Conservation (phyloP, 35 echinoderm and acorn worm genomes). For the Apostichopus japonicus region DNA sequence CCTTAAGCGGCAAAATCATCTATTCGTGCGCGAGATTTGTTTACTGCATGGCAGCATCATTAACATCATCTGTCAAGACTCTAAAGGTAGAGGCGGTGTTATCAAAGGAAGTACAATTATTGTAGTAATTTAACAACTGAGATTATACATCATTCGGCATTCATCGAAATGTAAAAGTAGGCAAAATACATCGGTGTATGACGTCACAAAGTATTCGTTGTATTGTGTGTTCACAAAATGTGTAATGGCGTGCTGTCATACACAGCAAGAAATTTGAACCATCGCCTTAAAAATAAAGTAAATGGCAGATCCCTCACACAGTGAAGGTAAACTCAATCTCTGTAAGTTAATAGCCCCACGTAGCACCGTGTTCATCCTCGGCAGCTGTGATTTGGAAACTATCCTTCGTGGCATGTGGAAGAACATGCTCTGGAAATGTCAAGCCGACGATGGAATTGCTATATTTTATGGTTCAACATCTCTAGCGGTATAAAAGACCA, state of each 20-base stretch:
- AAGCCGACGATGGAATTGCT: background rate
- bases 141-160: background rate
- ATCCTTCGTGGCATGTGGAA: constrained; percentile 33
- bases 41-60: background rate
- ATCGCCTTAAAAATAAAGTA: background rate
- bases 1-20: background rate
- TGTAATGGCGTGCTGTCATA: constrained; percentile 1
- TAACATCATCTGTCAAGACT: background rate
- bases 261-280: background rate
- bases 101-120: background rate
- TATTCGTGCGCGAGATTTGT: background rate
- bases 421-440: constrained; percentile 42
- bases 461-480: constrained; percentile 1
- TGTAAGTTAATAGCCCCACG: background rate
- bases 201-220: no score
- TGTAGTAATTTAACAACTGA: background rate
- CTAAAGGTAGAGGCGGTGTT: background rate
- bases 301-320: background rate
- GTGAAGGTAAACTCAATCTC: background rate
- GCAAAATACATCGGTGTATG: background rate
- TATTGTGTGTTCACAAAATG: background rate
- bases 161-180: background rate
- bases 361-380: background rate
- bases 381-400: constrained; percentile 3
- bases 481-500: background rate